phyloP scores from a whole-genome alignment of 2,888 invertebrate species.

The Philonicus albiceps region DNA sequence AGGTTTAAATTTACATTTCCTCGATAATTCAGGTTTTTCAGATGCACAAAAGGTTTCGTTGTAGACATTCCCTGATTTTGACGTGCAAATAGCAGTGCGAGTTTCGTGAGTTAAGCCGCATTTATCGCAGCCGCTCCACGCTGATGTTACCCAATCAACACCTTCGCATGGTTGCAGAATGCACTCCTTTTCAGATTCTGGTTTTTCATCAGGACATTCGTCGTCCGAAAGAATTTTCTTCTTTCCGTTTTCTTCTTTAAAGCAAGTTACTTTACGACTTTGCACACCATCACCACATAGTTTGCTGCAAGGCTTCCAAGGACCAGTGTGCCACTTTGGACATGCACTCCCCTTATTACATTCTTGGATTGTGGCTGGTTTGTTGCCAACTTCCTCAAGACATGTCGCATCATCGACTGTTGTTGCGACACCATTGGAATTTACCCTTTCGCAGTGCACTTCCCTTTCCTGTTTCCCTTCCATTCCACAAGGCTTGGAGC shows the following conservation, averaged over 20 bases:
- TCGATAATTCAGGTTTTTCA: constrained; percentile 71
- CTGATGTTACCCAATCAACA: constrained; percentile 87
- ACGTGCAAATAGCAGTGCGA: constrained; percentile 76
- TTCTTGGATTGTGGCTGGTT: constrained; percentile 72
- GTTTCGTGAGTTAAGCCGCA: constrained; percentile 81
- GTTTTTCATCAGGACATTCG: constrained; percentile 74
- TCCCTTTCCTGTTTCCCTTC: constrained; percentile 75
- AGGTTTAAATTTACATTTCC: constrained; percentile 70
- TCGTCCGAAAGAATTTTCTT: constrained; percentile 73
- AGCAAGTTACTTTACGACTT: constrained; percentile 82
- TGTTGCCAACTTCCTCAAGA: constrained; percentile 71
- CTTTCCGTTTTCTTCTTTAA: constrained; percentile 70
- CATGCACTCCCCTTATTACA: constrained; percentile 81
- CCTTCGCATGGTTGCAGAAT: constrained; percentile 85
- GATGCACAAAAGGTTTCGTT: constrained; percentile 74
- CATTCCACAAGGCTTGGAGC: constrained; percentile 82
- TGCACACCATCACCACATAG: constrained; percentile 91
- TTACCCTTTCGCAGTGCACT: constrained; percentile 82
- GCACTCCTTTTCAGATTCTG: constrained; percentile 75
- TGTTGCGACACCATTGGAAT: constrained; percentile 74
- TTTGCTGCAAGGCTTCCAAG: constrained; percentile 92
- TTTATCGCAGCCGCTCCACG: constrained; percentile 86
- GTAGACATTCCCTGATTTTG: constrained; percentile 73
- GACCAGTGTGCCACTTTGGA: constrained; percentile 85
- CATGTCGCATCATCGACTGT: constrained; percentile 81